phyloP scores from a whole-genome alignment of 2,113 vertebrate genomes.

The Eira barbara region DNA sequence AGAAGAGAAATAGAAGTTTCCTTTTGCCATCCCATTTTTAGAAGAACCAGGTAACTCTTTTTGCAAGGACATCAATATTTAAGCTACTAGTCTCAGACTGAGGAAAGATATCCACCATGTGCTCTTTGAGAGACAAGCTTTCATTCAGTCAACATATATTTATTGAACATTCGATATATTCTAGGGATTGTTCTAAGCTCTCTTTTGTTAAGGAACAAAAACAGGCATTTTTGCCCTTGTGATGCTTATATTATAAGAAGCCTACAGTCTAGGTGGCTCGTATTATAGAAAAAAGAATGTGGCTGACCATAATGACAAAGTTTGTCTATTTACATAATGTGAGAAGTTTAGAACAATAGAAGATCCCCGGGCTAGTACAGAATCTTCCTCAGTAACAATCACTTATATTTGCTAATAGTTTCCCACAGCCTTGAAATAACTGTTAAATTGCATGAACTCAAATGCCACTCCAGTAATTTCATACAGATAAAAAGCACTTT shows the following conservation, averaged over 20 bases:
- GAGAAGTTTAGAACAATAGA: not conserved
- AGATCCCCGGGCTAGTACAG: not conserved
- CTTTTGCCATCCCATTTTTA: not conserved
- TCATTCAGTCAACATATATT: not conserved
- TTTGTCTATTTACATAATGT: not conserved
- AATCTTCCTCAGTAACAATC: not conserved
- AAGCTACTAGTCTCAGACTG: not conserved
- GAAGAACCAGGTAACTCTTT: not conserved
- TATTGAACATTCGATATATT: not conserved
- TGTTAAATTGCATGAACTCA: not conserved
- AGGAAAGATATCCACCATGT: not conserved
- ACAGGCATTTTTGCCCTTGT: not conserved
- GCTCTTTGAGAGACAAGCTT: not conserved
- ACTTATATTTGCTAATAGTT: not conserved
- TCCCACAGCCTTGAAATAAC: conserved; percentile 12
- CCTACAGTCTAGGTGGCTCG: not conserved
- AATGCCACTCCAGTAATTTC: not conserved
- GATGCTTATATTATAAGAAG: not conserved
- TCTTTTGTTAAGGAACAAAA: not conserved
- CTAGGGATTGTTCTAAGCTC: not conserved
- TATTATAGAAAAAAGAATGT: not conserved
- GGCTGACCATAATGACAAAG: not conserved
- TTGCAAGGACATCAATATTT: not conserved
- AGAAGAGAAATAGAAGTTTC: not conserved
- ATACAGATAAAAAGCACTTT: not conserved